A percentile compares a stretch with the other conserved stretches of the same genome.
Evolutionary conservation across 2,113 vertebrate species (phyloP).

Genomic region (Spheniscus mendiculus): DNA sequence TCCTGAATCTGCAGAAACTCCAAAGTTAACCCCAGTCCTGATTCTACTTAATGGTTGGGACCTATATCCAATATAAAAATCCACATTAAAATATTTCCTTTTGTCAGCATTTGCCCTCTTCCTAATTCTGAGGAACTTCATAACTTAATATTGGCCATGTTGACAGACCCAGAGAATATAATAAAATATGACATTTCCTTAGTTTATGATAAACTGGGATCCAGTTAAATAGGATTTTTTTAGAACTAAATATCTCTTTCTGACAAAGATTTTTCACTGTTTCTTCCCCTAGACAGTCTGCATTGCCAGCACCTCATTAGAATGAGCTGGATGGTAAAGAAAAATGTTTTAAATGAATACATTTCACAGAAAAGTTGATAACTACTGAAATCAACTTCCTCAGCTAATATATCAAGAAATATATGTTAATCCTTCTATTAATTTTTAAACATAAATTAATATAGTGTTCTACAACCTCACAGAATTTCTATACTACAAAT

Average conservation of each 20-base stretch:
- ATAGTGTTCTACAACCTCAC: background rate
- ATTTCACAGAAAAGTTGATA: background rate
- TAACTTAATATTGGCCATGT: background rate
- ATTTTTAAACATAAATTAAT: background rate
- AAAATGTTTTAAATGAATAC: background rate
- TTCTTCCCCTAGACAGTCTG: background rate
- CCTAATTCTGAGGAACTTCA: background rate
- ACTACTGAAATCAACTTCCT: background rate
- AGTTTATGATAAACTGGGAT: background rate
- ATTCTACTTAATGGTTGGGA: background rate
- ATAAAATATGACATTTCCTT: background rate
- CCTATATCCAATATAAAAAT: background rate
- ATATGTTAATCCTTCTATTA: background rate
- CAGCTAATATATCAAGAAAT: background rate
- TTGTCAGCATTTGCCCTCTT: background rate
- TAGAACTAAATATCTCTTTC: background rate
- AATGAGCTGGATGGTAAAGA: background rate
- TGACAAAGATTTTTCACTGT: background rate
- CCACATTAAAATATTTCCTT: background rate
- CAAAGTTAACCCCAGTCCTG: background rate
- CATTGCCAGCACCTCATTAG: background rate
- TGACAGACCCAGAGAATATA: background rate
- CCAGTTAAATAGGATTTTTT: background rate
- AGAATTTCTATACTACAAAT: background rate
- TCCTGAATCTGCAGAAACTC: background rate